Evolutionary conservation across 2,888 invertebrate genomes (phyloP).

Genomic region (Hedya salicella): DNA sequence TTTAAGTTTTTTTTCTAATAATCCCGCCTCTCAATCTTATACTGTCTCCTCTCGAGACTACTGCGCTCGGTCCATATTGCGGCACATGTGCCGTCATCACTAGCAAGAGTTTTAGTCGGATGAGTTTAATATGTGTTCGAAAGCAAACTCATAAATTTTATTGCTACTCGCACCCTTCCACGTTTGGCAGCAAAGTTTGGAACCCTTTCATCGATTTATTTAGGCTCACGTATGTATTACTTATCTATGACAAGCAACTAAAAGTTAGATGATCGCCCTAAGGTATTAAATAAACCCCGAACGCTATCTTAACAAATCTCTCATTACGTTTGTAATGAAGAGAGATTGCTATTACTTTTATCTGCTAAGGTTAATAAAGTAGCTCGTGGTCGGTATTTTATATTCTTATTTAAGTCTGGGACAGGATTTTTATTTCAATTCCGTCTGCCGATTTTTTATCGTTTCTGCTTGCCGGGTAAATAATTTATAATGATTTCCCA

Average conservation of each 20-base stretch:
- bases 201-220: conserved; percentile 44
- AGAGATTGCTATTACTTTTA: conserved; percentile 10
- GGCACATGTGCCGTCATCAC: conserved; percentile 29
- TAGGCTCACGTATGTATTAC: conserved; percentile 21
- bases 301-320: conserved; percentile 16
- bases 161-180: conserved; percentile 42
- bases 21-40: background rate
- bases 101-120: conserved; percentile 37
- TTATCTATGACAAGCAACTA: conserved; percentile 10
- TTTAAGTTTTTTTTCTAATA: conserved; percentile 15
- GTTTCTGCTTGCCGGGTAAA: conserved; percentile 12
- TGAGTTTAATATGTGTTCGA: conserved; percentile 46
- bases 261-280: conserved; percentile 15
- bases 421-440: conserved; percentile 21
- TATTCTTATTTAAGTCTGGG: conserved; percentile 8
- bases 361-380: conserved; percentile 5
- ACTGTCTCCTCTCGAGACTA: background rate
- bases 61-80: background rate
- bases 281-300: conserved; percentile 4
- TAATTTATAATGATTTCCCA: conserved; percentile 33
- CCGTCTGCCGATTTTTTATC: conserved; percentile 15
- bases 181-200: conserved; percentile 43
- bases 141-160: conserved; percentile 47
- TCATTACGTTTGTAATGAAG: conserved; percentile 2
- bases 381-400: conserved; percentile 2